Base-by-base conservation (phyloP, 2,888 invertebrate genomes). In the Archips xylosteana region DNA sequence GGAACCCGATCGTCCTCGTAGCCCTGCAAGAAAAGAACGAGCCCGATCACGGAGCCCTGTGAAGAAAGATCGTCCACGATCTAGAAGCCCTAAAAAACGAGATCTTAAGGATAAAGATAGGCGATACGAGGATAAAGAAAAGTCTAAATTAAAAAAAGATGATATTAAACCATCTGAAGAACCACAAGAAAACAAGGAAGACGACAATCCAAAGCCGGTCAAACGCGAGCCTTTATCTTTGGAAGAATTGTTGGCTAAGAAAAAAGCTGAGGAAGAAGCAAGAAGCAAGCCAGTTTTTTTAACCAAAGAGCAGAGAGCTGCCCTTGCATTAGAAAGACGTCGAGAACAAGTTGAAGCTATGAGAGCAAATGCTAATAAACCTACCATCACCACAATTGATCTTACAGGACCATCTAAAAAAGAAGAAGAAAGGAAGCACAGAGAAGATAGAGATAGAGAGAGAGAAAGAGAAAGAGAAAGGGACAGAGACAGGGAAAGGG, bases 211-310 rank as follows among this genome's bases (percentile, higher is more conserved):
- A 5, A 95, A 89, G 77, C 85, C 82, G 5, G 80, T 84, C 23
- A 94, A 85, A 90, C 94, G 88, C 66, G 99, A 99, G 85, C 99
- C 99, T 0, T 92, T 99, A 15, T 99, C 99, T 5, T 92, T 99
- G 71, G 99, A 99, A 88, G 99, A 99, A 87, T 89, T 99, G 57
- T 92, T 99, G 64, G 97, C 98, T 0, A 99, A 99, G 90, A 99
- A 99, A 87, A 99, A 99, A 85, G 98, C 98, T 0, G 99, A 99
- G 86, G 99, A 99, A 88, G 98, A 97, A 83, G 98, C 98, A 1
- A 96, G 98, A 68, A 98, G 98, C 81, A 99, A 99, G 95, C 99
- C 99, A 0, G 98, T 99, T 45, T 99, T 99, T 87, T 93, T 99
- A 51, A 98, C 98, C 0, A 99, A 99, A 94, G 99, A 99, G 88